Base-by-base conservation (phyloP, 2,888 invertebrate genomes). In the Diloba caeruleocephala region DNA sequence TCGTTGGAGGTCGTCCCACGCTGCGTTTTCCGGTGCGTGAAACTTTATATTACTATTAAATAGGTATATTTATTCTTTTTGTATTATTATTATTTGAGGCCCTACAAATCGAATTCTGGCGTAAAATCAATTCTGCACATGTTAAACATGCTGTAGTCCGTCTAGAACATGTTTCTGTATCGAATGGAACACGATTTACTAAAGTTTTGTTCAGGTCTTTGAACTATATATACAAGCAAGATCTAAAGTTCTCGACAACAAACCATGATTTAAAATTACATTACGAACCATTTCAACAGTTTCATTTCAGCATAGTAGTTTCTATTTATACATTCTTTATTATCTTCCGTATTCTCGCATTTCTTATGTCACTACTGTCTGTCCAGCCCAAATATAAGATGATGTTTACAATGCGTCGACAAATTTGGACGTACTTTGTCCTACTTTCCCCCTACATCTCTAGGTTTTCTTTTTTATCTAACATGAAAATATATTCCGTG, bases 371-470 rank as follows among this genome's bases (percentile, higher is more conserved):
- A n/a, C n/a, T n/a, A n/a, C n/a, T 33, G 38, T 21, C 36, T 26
- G 26, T 44, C 41, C 45, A 45, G 43, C 21, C 23, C n/a, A 46
- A 23, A 55, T 49, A 54, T 53, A 39, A 38, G 53, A 23, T 14
- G 38, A 42, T 74, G 61, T 74, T 71, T 70, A 66, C 67, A 61
- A 52, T 46, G 38, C 52, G 46, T 31, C 43, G 67, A 74, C 74
- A 46, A 74, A 71, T 74, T 70, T 74, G 61, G 57, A 71, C 53
- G 36, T 28, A 28, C 39, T 60, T 56, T 61, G 70, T 45, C 44
- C 74, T 19, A 70, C 54, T 71, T 70, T 65, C 38, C 31, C 38
- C 2, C 8, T 13, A n/a, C 28, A 23, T 36, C 32, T n/a, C n/a
- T n/a, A n/a, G n/a, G n/a, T n/a, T n/a, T n/a, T n/a, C n/a, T n/a